Conservation (phyloP, 2,113 vertebrate genomes). For the Phalacrocorax pelagicus region DNA sequence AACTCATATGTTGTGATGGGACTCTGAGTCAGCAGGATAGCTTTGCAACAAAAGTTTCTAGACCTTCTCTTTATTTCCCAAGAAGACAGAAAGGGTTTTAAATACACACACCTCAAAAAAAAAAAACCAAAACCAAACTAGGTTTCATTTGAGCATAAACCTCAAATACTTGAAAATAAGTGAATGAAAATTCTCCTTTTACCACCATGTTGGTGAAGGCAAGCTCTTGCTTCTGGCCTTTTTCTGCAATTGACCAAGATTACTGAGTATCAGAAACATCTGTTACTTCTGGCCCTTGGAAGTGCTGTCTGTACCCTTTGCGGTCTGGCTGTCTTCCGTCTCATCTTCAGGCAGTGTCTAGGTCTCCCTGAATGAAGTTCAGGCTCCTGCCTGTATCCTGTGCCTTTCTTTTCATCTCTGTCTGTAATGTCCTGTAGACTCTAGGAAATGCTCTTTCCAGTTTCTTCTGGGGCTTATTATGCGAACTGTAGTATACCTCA, state of each 20-base stretch:
- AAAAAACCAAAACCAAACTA: neutral
- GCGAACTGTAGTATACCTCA: accelerated
- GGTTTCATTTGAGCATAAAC: neutral
- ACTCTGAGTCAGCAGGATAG: neutral
- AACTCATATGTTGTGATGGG: neutral
- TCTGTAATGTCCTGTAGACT: neutral
- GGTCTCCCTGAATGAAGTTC: neutral
- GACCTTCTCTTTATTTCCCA: neutral
- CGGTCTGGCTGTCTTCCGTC: neutral
- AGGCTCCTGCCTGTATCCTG: neutral
- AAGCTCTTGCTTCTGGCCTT: neutral
- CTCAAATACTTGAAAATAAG: neutral
- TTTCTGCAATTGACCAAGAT: neutral
- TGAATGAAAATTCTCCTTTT: neutral
- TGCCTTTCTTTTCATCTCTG: neutral
- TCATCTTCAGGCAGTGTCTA: neutral
- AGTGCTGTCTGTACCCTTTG: neutral
- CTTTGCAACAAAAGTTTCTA: neutral
- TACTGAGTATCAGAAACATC: accelerated
- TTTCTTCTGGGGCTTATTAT: neutral
- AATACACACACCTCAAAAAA: neutral
- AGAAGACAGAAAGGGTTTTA: neutral
- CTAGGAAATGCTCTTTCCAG: neutral
- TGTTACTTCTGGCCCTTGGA: neutral
- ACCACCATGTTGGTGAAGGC: neutral